Base-by-base conservation (phyloP, 2,113 vertebrate genomes). In the Siphamia tubifer region DNA sequence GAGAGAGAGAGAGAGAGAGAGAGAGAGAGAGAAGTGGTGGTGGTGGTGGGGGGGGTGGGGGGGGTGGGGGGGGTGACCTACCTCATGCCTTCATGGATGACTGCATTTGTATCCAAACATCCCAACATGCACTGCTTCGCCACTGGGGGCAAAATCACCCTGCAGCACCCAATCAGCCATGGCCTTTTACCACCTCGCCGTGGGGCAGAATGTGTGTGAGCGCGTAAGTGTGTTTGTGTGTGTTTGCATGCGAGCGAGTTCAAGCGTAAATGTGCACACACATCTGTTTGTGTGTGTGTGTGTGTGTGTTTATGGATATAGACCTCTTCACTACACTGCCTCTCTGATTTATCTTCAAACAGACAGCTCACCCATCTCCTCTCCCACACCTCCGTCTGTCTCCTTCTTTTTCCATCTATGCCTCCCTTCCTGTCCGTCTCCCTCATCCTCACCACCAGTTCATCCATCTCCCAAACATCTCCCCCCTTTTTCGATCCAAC, bases 81-180 rank as follows among this genome's bases (percentile, higher is more conserved):
- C 54, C 85, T 80, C 82, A 82, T 76, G 77, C 67, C 60, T 64
- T 77, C 70, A 83, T 49, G 83, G 86, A 82, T 84, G 82, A 79
- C 65, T 88, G 79, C 70, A 25, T 85, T 83, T 78, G 76, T 82
- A 84, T 86, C 87, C 82, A 88, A 90, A 89, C 86, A 92, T 89
- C 86, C 82, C 81, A 85, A 83, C 84, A 76, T 85, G 76, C 87
- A 85, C 52, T 47, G 58, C 81, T 83, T 77, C 72, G 68, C 73
- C 82, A 81, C 83, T 82, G 39, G 56, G 77, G 77, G 55, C 45
- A 8, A 73, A 83, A 87, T 85, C 67, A 74, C 77, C 84, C 79
- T 76, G 77, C 81, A 79, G 82, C 87, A 75, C 24, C 87, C 86
- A 90, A 88, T 91, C 89, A 89, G 84, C 79, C 80, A 42, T 89